Base-by-base conservation (phyloP, 2,888 invertebrate species). In the Tipula helvola region DNA sequence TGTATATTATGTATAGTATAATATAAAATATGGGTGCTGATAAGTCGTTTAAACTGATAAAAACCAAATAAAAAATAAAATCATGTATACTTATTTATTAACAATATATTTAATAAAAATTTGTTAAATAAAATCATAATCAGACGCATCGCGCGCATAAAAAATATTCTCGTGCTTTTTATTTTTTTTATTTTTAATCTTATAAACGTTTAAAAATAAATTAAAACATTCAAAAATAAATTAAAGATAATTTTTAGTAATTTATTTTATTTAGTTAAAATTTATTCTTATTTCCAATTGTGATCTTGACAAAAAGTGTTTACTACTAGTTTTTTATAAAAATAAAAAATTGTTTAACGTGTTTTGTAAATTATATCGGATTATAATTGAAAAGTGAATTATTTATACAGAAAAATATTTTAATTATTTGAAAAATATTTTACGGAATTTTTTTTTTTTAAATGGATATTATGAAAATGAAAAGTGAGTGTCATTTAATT, bases 241-340 rank as follows among this genome's bases (percentile, higher is more conserved):
- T 16, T 52, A 16, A 52, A 71, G 71, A 71, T 71, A 71, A 71
- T 71, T 28, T 28, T 71, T 5, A 16, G 7, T 47, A 12, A 12
- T 57, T 57, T 57, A 8, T 57, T 57, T 57, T 57, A 71, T 28
- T 71, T 57, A 16, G n/a, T 57, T 57, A 3, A 57, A 57, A 57
- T 71, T 71, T 71, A 71, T 71, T 71, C 71, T 71, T 71, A 71
- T 71, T 71, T 71, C 12, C 28, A 71, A 71, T 71, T 71, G 71
- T 71, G 71, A 71, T 71, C 71, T 71, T 71, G 71, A 71, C 71
- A 71, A 71, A 71, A 71, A 71, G 71, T 71, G 71, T 71, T 71
- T 71, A 71, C 18, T 71, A 71, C 1, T n/a, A n/a, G n/a, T n/a
- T n/a, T 71, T 71, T 71, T 71, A 10, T 28, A 71, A 5, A 57